Evolutionary conservation across 2,113 vertebrate species (phyloP), one percentile per base, ranked within the genome.

Genomic region (Eublepharis macularius): DNA sequence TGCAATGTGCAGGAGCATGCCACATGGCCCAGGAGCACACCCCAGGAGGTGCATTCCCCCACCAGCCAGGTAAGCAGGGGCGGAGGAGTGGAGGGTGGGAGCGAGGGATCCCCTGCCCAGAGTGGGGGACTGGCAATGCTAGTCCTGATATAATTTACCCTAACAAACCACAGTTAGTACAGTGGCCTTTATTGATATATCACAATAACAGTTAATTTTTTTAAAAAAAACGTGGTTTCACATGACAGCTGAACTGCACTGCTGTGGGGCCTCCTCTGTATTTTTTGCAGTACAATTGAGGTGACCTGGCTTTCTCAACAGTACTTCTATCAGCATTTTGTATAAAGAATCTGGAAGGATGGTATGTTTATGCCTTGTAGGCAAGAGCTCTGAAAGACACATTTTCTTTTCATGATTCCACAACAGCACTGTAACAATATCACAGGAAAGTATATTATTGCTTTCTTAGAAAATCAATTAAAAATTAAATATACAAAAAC

Each of bases 391-490:
- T 36, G 82, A 76, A 10, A 72, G 79, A 76, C 86, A 90, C 39
- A 36, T 32, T 77, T 82, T 90, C 86, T 47, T 92, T 82, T 89
- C 86, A 66, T 90, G 45, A 81, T 0, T 54, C 63, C 84, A 80
- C 82, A 80, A 19, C 4, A 75, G 51, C 45, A 29, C 4, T 80
- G 75, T 41, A 70, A 81, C 68, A 78, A 77, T 88, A 81, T 87
- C 76, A 65, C 82, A 77, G 32, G 57, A 74, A 74, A 13, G 0
- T 0, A 43, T 45, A 69, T 82, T 84, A 81, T 87, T 81, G 19
- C 80, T 91, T 92, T 82, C 82, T 66, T 82, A 87, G 85, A 70
- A 89, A 92, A 93, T 93, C 92, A 87, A 93, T 95, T 90, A 90
- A 89, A 81, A 90, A 87, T 83, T 54, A 90, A 94, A 92, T 81